Evolutionary conservation across 2,797 vertebrate genomes (phyloP).

Genomic region (Jordanella pulchra): DNA sequence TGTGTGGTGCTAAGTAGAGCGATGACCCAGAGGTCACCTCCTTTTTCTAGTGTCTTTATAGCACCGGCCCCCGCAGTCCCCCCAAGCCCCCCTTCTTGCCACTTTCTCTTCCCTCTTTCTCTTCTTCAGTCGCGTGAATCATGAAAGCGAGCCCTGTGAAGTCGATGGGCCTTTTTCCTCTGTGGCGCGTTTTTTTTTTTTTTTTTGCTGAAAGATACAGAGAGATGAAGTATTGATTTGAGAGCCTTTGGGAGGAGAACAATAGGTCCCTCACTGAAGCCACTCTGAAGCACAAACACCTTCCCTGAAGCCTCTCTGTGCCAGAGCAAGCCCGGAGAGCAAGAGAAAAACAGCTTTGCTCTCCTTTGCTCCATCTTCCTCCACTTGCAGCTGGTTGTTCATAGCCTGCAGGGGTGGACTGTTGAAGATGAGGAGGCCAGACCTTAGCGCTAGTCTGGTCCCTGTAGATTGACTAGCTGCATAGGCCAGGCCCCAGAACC

Average conservation of each 20-base stretch:
- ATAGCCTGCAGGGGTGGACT: constrained; percentile 53
- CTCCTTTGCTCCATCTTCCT: constrained; percentile 44
- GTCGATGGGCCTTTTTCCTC: constrained; percentile 58
- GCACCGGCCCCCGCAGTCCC: constrained; percentile 45
- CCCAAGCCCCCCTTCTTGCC: constrained; percentile 13
- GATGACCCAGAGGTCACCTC: constrained; percentile 56
- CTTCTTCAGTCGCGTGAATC: constrained; percentile 67
- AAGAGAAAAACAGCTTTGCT: constrained; percentile 42
- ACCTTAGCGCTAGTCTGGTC: constrained; percentile 52
- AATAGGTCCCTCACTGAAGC: constrained; percentile 70
- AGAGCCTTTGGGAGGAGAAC: constrained; percentile 70
- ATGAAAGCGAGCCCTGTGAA: constrained; percentile 72
- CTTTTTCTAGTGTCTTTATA: constrained; percentile 69
- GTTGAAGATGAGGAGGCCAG: constrained; percentile 51
- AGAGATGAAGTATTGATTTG: constrained; percentile 75
- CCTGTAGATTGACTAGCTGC: constrained; percentile 48
- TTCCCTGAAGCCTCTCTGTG: constrained; percentile 54
- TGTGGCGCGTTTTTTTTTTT: constrained; percentile 24
- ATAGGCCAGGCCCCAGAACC: constrained; percentile 55
- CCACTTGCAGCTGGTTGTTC: constrained; percentile 64
- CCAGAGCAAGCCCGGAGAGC: constrained; percentile 40
- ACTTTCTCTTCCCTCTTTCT: constrained; percentile 47
- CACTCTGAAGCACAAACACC: constrained; percentile 68
- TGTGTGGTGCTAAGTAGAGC: constrained; percentile 51
- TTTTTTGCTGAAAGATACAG: constrained; percentile 33